These are phyloP conservation scores for Pygoscelis adeliae DNA, from an alignment of 2,113 vertebrate genomes.

Conservation along the genomic window DNA sequence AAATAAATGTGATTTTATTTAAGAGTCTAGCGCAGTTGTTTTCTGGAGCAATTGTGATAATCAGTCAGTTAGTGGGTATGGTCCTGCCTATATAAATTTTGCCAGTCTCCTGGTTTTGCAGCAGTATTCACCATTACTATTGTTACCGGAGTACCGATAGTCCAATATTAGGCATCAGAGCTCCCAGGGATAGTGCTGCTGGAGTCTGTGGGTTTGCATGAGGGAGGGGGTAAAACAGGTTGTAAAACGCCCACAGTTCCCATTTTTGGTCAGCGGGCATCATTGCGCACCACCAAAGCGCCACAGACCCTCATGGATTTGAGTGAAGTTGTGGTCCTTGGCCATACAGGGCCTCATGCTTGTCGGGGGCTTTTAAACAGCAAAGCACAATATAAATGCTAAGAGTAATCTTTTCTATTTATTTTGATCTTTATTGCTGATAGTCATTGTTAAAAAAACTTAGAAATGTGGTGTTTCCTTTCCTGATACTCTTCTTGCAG, in stretches of 20 bases:
- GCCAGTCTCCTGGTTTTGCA: neutral
- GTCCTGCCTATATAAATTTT: neutral
- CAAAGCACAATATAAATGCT: neutral
- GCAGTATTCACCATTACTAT: neutral
- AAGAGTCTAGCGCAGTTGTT: neutral
- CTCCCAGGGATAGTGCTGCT: neutral
- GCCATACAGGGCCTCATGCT: neutral
- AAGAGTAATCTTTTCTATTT: neutral
- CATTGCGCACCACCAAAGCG: neutral
- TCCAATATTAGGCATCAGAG: too few species aligned
- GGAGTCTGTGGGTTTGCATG: neutral
- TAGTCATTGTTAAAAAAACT: neutral
- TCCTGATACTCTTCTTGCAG: neutral
- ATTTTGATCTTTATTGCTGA: neutral
- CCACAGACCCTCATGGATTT: neutral
- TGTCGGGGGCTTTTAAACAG: neutral
- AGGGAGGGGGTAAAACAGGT: neutral
- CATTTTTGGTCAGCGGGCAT: neutral
- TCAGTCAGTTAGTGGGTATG: neutral
- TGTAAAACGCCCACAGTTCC: fast-evolving
- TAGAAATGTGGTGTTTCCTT: neutral
- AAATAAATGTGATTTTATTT: neutral
- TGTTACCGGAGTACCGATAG: neutral
- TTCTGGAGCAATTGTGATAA: neutral
- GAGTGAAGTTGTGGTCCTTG: neutral